These are phyloP conservation scores for Ametastegia equiseti DNA, from an alignment of 2,888 invertebrate species.

Conservation along the genomic window DNA sequence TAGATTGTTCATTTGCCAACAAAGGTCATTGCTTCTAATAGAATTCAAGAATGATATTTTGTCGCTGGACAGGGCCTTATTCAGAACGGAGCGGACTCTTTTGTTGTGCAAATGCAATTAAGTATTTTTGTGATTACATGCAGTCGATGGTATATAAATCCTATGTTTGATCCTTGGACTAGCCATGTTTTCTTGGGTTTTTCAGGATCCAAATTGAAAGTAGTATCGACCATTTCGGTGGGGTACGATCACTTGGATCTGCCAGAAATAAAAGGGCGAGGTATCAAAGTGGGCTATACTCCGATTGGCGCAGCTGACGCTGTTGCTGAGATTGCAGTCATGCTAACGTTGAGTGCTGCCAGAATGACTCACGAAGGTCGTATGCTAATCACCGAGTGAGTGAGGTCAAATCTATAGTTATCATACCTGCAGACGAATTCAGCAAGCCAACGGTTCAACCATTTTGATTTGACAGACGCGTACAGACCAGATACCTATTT, in stretches of 20 bases:
- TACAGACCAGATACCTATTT: slow-evolving; percentile 25
- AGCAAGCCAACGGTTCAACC: no score
- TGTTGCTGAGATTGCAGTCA: slow-evolving; percentile 90
- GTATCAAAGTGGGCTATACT: slow-evolving; percentile 89
- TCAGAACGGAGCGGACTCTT: no score
- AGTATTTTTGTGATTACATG: no score
- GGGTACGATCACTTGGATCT: slow-evolving; percentile 92
- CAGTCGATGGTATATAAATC: not conserved
- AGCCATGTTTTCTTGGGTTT: slow-evolving; percentile 44
- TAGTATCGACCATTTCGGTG: slow-evolving; percentile 90
- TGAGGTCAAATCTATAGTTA: not conserved
- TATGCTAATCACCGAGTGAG: slow-evolving; percentile 80
- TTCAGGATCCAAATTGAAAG: slow-evolving; percentile 84
- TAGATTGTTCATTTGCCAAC: no score
- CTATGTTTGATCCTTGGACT: slow-evolving; percentile 30
- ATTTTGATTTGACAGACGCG: not conserved
- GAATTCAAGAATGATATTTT: no score
- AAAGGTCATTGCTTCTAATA: no score
- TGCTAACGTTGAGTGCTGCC: slow-evolving; percentile 86
- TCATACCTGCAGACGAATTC: no score
- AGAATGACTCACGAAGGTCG: slow-evolving; percentile 89
- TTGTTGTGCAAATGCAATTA: no score
- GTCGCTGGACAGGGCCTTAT: no score
- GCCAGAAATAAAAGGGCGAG: slow-evolving; percentile 82
- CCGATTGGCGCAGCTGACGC: slow-evolving; percentile 86